Base-by-base conservation (phyloP, 1,140 invertebrate species). In the Ladona fulva region DNA sequence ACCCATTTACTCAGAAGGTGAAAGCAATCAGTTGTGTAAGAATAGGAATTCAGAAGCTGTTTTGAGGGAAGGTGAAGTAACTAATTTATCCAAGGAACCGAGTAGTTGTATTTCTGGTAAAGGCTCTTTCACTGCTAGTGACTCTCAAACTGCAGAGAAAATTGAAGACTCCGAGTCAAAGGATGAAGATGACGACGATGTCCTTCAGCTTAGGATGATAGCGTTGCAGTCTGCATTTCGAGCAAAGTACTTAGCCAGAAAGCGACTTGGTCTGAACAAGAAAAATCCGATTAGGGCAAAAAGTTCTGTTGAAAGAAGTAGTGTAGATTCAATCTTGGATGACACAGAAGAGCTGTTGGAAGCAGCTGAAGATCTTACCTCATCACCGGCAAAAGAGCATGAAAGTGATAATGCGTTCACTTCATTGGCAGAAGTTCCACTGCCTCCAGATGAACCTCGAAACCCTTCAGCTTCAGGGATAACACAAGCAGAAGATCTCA, bases 161-260 rank as follows among this genome's bases (percentile, higher is more conserved):
- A 66, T 19, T 66, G 52, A 66, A 66, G 52, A 66, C 12, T 66
- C 52, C 3, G 52, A 66, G n/a, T 66, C 52, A 66, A 66, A 66
- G 52, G 81, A 82, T 16, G 82, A 83, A 73, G 83, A 84, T 0
- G 83, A 85, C 25, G 81, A 82, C 19, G 84, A 86, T 74, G 85
- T 81, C 75, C 42, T 84, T 11, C 77, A 85, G 44, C 77, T 86
- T 6, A 80, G 85, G 25, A 81, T 85, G 79, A 83, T 84, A 22
- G 85, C 85, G 0, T 77, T 86, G n/a, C 82, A 79, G 6, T 85
- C 85, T 12, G 84, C 85, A 0, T 80, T 86, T 16, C 52, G 83
- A 11, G 86, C 85, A 14, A 86, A 86, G 74, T 82, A 84, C 78
- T 79, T 80, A 8, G 79, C 83, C 5, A 80, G 84, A 22, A 80